Percentiles rank a stretch among this genome's conserved stretches.
Conservation (phyloP, 35 echinoderm and acorn worm species). For the Lytechinus pictus region DNA sequence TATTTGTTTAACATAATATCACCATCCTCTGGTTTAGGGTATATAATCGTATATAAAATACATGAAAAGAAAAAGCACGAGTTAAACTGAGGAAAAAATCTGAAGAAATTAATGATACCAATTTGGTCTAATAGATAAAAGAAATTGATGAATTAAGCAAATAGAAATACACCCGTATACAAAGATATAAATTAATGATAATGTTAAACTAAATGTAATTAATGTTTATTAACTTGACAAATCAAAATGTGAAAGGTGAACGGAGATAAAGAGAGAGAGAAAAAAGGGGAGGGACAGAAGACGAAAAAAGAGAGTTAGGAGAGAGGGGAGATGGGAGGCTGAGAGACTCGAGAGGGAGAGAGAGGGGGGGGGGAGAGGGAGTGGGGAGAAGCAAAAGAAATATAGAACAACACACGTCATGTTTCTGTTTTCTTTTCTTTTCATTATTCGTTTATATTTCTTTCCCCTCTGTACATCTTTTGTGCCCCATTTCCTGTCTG, state of each 20-base stretch:
- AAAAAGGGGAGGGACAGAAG: neutral
- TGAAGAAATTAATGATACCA: no score
- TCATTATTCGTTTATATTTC: neutral
- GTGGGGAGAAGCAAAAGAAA: neutral
- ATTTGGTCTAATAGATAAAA: no score
- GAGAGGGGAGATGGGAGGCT: neutral
- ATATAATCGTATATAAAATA: no score
- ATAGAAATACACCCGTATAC: no score
- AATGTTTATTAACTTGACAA: no score
- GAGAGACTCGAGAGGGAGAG: neutral
- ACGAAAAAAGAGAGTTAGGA: neutral
- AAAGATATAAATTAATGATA: no score
- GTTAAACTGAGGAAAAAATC: no score
- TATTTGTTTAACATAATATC: no score
- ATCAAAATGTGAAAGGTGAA: neutral
- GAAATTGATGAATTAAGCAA: no score
- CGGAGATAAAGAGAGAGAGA: neutral
- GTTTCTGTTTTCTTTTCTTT: constrained; percentile 26
- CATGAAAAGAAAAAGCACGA: no score
- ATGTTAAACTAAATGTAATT: no score
- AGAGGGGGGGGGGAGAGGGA: neutral
- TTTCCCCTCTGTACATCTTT: constrained; percentile 10
- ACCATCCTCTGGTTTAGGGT: no score
- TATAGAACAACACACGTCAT: neutral
- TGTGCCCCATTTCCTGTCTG: constrained; percentile 6